Base-by-base conservation (phyloP, 2,888 invertebrate species). In the Camptogramma bilineatum region DNA sequence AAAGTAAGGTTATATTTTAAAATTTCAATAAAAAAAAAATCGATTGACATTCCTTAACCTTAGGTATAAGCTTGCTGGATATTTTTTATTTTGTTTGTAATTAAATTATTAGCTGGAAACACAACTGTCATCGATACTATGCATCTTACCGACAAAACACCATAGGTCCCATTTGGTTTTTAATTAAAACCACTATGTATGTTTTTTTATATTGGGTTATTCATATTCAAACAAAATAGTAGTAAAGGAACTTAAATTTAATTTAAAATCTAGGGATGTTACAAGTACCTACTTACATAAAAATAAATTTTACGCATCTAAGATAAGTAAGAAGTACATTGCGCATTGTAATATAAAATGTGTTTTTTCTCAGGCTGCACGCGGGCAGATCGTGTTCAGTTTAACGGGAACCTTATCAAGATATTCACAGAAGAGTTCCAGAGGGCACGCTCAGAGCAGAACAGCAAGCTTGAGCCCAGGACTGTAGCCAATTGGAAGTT, bases 401-500 rank as follows among this genome's bases (percentile, higher is more conserved):
- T 98, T 90, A 98, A 98, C 84, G 94, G 94, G 17, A 97, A 98
- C 81, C 94, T 99, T 51, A 95, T 98, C 73, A 96, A 96, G 75
- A 96, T 96, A 62, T 98, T 98, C 83, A 96, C 96, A 73, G 96
- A 96, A 28, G 98, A 98, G 86, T 97, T 95, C 73, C 87, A 92
- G 52, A 88, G 95, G 47, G 93, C 90, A 51, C 81, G 89, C 4
- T 78, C 86, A 0, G 85, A 81, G 13, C 52, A 71, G 1, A 73
- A 78, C 5, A 73, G 81, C n/a, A 66, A 84, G 2, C 74, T 81
- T 50, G 86, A 91, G 52, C 94, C 95, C 24, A 85, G 90, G 17
- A 79, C 85, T 13, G 96, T 98, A 0, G 93, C 98, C 13, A 96
- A 96, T 71, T 99, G 99, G 99, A 98, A 99, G 88, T 99, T 99